Evolutionary conservation across 2,888 invertebrate species (phyloP).

Genomic region (Cerceris ruficornis): DNA sequence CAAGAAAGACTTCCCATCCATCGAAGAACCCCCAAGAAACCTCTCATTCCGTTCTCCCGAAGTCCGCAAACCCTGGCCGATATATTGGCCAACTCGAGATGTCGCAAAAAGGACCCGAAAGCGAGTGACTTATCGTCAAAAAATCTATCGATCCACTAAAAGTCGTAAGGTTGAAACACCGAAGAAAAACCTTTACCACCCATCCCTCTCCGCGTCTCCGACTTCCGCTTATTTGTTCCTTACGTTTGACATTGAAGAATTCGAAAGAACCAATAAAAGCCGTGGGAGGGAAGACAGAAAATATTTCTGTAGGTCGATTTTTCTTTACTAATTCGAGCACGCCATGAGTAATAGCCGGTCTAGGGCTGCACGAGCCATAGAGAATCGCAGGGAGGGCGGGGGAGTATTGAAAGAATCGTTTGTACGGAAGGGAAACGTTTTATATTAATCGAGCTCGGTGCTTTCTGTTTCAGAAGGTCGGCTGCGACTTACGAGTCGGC

Average conservation of each 20-base stretch:
- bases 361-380: not conserved
- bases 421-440: conserved; percentile 24
- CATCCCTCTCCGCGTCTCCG: not conserved
- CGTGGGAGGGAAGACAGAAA: not conserved
- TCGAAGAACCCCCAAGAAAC: too few relatives aligned
- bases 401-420: conserved; percentile 7
- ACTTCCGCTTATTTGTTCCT: not conserved
- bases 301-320: conserved; percentile 28
- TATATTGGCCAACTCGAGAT: too few relatives aligned
- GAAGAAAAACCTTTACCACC: too few relatives aligned
- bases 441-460: conserved; percentile 41
- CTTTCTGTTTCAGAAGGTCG: conserved; percentile 88
- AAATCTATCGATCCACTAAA: too few relatives aligned
- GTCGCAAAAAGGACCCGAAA: too few relatives aligned
- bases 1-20: too few relatives aligned
- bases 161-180: too few relatives aligned
- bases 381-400: not conserved
- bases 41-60: too few relatives aligned
- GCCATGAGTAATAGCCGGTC: conserved; percentile 28
- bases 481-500: conserved; percentile 95
- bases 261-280: not conserved
- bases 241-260: not conserved
- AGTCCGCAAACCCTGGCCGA: too few relatives aligned
- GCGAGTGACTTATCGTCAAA: too few relatives aligned
- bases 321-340: conserved; percentile 23